These are phyloP conservation scores for Hydraecia micacea DNA, from an alignment of 2,888 invertebrate species.

Conservation along the genomic window DNA sequence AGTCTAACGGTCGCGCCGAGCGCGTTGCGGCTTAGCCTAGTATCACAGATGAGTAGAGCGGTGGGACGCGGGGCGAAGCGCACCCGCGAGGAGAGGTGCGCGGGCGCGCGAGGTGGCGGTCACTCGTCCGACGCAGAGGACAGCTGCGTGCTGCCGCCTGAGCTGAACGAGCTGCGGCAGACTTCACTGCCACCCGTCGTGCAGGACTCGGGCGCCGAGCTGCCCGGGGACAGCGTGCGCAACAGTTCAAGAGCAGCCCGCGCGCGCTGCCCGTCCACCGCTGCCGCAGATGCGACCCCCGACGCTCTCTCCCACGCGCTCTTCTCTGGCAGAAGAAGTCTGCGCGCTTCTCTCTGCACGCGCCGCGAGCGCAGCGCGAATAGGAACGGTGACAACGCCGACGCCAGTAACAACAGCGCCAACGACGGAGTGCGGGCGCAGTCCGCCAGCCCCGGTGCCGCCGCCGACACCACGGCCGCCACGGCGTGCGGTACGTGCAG, in stretches of 20 bases:
- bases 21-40: conserved; percentile 87
- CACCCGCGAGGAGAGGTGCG: conserved; percentile 76
- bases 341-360: conserved; percentile 88
- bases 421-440: conserved; percentile 87
- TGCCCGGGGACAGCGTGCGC: conserved; percentile 85
- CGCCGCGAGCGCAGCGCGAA: conserved; percentile 94
- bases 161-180: conserved; percentile 91
- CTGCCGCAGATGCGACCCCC: conserved; percentile 89
- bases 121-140: conserved; percentile 91
- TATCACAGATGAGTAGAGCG: conserved; percentile 90
- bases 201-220: conserved; percentile 80
- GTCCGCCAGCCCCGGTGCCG: conserved; percentile 88
- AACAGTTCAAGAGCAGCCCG: conserved; percentile 85
- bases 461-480: conserved; percentile 79
- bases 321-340: conserved; percentile 83
- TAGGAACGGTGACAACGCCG: conserved; percentile 93
- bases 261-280: conserved; percentile 89
- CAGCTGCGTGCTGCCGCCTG: conserved; percentile 91
- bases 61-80: conserved; percentile 87
- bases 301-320: conserved; percentile 89
- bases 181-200: conserved; percentile 85
- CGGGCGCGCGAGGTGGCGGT: conserved; percentile 79
- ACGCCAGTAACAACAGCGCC: conserved; percentile 90
- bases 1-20: conserved; percentile 89
- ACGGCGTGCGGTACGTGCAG: conserved; percentile 92